Percentiles rank a stretch among this genome's conserved stretches.
phyloP scores from a whole-genome alignment of 2,888 invertebrate genomes.

The Desoria tigrina region DNA sequence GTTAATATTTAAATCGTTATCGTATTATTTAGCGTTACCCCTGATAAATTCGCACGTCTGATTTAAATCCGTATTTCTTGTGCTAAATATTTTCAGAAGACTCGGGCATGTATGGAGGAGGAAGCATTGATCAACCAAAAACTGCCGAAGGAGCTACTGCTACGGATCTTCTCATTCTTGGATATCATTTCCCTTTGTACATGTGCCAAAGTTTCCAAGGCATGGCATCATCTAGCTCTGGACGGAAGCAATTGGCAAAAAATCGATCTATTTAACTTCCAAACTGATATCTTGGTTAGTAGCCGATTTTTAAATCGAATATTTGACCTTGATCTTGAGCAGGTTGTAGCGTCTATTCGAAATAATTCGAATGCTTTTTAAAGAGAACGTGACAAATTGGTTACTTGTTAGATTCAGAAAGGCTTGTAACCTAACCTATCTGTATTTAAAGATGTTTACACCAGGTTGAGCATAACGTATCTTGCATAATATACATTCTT shows the following conservation, averaged over 20 bases:
- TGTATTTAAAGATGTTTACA: too few relatives aligned
- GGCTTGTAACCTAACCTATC: too few relatives aligned
- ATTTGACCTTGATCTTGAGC: too few relatives aligned
- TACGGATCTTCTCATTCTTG: constrained; percentile 86
- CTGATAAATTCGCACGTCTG: not conserved
- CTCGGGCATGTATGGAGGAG: constrained; percentile 74
- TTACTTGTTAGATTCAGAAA: too few relatives aligned
- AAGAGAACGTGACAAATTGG: too few relatives aligned
- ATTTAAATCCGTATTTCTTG: not conserved
- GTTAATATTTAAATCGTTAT: too few relatives aligned
- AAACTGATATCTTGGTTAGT: constrained; percentile 94
- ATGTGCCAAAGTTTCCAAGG: constrained; percentile 87
- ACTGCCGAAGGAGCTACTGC: constrained; percentile 87
- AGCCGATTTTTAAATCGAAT: too few relatives aligned
- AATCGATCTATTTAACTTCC: constrained; percentile 97
- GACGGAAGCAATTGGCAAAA: constrained; percentile 99
- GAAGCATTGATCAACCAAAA: constrained; percentile 89
- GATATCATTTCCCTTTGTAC: constrained; percentile 94
- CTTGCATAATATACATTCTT: too few relatives aligned
- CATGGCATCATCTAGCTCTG: constrained; percentile 95
- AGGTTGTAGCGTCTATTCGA: too few relatives aligned
- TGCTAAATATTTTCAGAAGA: too few relatives aligned
- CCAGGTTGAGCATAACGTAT: too few relatives aligned
- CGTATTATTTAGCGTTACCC: not conserved
- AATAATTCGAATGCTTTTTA: too few relatives aligned